Conservation (phyloP, 2,113 vertebrate species). For the Leucoraja erinaceus region DNA sequence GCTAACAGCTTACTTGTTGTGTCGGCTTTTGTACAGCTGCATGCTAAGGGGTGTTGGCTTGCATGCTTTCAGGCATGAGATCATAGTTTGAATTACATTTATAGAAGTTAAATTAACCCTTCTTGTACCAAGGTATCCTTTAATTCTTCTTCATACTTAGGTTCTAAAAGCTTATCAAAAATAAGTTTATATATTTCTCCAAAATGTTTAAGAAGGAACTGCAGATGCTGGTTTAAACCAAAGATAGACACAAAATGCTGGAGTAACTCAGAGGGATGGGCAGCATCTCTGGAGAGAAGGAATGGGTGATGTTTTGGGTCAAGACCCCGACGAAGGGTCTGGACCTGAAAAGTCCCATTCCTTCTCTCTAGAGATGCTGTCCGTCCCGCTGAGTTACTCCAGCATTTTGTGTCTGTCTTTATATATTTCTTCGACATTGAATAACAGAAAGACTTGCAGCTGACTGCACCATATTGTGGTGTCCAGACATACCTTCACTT, state of each 20-base stretch:
- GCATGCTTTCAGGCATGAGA: slow-evolving; percentile 15
- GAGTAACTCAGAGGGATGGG: too few relatives aligned
- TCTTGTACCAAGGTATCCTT: neutral
- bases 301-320: too few relatives aligned
- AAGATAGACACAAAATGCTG: too few relatives aligned
- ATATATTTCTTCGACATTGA: neutral
- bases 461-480: neutral
- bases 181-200: neutral
- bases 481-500: neutral
- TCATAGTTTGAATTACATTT: slow-evolving; percentile 23
- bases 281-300: too few relatives aligned
- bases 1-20: slow-evolving; percentile 18
- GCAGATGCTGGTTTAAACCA: too few relatives aligned
- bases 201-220: too few relatives aligned
- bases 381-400: too few relatives aligned
- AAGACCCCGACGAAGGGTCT: too few relatives aligned
- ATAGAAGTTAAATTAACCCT: slow-evolving; percentile 24
- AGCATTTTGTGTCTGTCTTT: too few relatives aligned
- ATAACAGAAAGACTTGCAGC: neutral
- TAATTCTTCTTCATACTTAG: neutral
- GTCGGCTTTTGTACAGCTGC: slow-evolving; percentile 32
- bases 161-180: neutral
- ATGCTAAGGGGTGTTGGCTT: slow-evolving; percentile 36
- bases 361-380: too few relatives aligned
- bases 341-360: too few relatives aligned